Evolutionary conservation across 2,113 vertebrate species (phyloP).

Genomic region (Phrynocephalus versicolor): DNA sequence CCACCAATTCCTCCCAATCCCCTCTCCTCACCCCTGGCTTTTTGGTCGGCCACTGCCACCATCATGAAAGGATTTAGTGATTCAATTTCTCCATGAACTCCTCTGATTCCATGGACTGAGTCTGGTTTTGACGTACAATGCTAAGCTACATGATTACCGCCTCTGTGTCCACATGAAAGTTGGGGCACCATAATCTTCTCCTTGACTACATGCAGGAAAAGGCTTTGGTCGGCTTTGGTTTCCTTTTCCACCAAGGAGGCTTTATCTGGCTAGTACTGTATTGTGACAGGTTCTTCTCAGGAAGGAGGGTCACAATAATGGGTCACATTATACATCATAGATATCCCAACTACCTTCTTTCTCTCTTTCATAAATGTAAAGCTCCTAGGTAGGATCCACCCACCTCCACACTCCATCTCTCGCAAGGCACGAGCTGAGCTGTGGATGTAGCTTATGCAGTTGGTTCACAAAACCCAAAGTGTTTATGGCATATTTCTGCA

Average conservation of each 20-base stretch:
- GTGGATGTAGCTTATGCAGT: neutral
- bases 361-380: neutral
- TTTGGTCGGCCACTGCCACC: too few species aligned
- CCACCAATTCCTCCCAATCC: too few species aligned
- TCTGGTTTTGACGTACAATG: too few species aligned
- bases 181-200: neutral
- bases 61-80: too few species aligned
- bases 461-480: rapidly evolving
- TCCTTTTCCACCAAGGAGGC: neutral
- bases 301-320: neutral
- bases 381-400: neutral
- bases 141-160: too few species aligned
- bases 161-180: neutral
- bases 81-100: too few species aligned
- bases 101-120: too few species aligned
- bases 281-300: neutral
- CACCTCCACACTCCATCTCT: neutral
- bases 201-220: neutral
- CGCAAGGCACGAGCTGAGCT: neutral
- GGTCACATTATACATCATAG: neutral
- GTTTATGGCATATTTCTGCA: constrained; percentile 39
- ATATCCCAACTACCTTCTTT: neutral
- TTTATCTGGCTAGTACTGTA: neutral
- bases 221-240: neutral
- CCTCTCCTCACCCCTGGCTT: too few species aligned